These are phyloP conservation scores for Struthidea cinerea DNA, from an alignment of 2,113 vertebrate genomes.

Conservation along the genomic window DNA sequence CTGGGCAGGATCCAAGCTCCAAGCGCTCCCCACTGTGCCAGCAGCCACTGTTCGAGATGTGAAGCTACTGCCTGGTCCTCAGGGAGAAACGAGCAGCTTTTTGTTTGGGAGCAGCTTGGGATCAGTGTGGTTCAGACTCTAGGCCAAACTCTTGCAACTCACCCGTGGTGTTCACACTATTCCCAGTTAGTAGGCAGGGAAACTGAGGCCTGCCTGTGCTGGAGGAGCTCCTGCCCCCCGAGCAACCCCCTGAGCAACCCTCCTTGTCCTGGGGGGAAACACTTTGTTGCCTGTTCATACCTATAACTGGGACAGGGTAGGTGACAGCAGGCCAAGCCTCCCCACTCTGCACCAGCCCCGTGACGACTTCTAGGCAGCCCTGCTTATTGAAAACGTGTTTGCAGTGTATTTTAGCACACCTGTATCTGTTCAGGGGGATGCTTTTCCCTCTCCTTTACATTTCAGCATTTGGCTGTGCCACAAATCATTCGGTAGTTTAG, in stretches of 20 bases:
- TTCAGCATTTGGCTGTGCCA: not conserved
- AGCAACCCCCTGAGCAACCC: not conserved
- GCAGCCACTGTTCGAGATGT: accelerated
- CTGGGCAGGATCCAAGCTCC: not conserved
- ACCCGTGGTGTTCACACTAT: accelerated
- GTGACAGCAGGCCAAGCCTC: not conserved
- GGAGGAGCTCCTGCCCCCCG: not conserved
- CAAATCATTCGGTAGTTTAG: no score
- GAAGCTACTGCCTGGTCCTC: not conserved
- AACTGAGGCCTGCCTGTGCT: not conserved
- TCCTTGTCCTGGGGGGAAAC: not conserved
- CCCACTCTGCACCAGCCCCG: no score
- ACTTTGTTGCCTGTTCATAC: not conserved
- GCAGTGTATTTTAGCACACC: not conserved
- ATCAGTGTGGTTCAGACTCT: not conserved
- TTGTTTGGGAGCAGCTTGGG: not conserved
- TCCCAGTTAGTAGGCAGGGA: not conserved
- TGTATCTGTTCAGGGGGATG: not conserved
- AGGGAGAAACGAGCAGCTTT: not conserved
- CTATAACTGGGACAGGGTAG: accelerated
- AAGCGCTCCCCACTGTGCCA: accelerated
- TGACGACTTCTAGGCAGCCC: not conserved
- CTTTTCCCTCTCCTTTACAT: not conserved
- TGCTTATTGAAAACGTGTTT: not conserved
- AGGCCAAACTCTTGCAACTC: not conserved